A percentile compares a stretch with the other conserved stretches of the same genome.
Evolutionary conservation across 1,140 invertebrate genomes (phyloP).

Genomic region (Augochlora pura): DNA sequence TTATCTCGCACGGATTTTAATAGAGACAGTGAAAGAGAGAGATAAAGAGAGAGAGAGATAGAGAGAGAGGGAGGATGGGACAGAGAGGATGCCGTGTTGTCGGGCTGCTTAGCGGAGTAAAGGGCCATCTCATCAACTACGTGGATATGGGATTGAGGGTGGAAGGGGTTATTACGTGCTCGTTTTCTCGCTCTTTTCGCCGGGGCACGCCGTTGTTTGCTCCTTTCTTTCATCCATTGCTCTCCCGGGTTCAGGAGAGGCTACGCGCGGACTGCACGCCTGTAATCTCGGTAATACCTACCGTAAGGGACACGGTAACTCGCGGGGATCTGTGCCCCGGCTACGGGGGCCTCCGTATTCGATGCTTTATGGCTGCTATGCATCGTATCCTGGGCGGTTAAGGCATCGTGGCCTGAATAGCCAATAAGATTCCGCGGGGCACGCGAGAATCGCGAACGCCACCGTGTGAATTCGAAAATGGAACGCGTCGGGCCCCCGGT

Average conservation of each 20-base stretch:
- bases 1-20: constrained; percentile 64
- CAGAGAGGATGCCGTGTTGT: constrained; percentile 26
- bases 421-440: constrained; percentile 68
- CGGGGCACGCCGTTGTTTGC: background rate
- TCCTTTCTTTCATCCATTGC: constrained; percentile 19
- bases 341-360: constrained; percentile 42
- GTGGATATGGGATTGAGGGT: constrained; percentile 28
- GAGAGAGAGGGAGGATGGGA: background rate
- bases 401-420: constrained; percentile 67
- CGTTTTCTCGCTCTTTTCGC: constrained; percentile 1
- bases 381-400: constrained; percentile 67
- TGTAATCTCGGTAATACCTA: constrained; percentile 70
- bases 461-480: constrained; percentile 63
- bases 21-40: too few relatives aligned
- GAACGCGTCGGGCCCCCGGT: constrained; percentile 17
- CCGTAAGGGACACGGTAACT: constrained; percentile 59
- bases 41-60: too few relatives aligned
- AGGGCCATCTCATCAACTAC: constrained; percentile 32
- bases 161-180: constrained; percentile 57
- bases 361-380: constrained; percentile 69
- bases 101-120: constrained; percentile 33
- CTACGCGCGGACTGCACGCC: constrained; percentile 54
- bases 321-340: constrained; percentile 31
- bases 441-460: constrained; percentile 60
- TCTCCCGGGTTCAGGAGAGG: constrained; percentile 39